Evolutionary conservation across 2,888 invertebrate species (phyloP).

Genomic region (Ypsolopha scabrella): DNA sequence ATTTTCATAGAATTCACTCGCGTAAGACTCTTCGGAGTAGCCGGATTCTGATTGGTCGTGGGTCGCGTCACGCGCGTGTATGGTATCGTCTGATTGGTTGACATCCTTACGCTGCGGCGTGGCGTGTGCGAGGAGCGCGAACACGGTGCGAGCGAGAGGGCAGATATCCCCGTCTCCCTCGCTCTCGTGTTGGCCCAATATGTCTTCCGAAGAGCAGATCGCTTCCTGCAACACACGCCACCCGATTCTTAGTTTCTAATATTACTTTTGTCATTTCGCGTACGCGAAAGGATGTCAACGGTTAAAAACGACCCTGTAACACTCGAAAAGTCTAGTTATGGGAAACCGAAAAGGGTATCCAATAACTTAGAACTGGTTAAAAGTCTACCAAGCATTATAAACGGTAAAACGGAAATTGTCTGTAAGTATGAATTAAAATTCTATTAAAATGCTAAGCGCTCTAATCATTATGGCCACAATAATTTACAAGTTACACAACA

Average conservation of each 20-base stretch:
- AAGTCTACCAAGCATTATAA: no score
- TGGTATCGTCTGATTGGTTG: slow-evolving; percentile 19
- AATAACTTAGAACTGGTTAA: slow-evolving; percentile 5
- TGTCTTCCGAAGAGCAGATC: slow-evolving; percentile 74
- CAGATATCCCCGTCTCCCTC: slow-evolving; percentile 22
- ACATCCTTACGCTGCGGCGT: slow-evolving; percentile 58
- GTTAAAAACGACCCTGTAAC: slow-evolving; percentile 45
- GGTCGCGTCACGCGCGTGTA: slow-evolving; percentile 20
- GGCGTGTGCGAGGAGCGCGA: slow-evolving; percentile 51
- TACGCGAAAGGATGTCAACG: slow-evolving; percentile 43
- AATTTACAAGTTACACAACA: no score
- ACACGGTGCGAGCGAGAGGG: slow-evolving; percentile 46
- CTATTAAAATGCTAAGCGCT: no score
- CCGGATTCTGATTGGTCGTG: slow-evolving; percentile 21
- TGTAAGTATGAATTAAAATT: no score
- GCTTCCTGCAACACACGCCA: slow-evolving; percentile 77
- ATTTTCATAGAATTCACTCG: slow-evolving; percentile 2
- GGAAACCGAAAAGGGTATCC: slow-evolving; percentile 1
- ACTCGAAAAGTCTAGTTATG: slow-evolving; percentile 17
- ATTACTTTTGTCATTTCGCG: slow-evolving; percentile 11
- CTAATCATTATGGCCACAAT: no score
- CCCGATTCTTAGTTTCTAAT: slow-evolving; percentile 47
- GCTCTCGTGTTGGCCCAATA: slow-evolving; percentile 51
- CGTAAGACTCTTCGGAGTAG: slow-evolving; percentile 4
- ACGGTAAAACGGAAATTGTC: no score